Base-by-base conservation (phyloP, 2,797 vertebrate species). In the Acomys russatus region DNA sequence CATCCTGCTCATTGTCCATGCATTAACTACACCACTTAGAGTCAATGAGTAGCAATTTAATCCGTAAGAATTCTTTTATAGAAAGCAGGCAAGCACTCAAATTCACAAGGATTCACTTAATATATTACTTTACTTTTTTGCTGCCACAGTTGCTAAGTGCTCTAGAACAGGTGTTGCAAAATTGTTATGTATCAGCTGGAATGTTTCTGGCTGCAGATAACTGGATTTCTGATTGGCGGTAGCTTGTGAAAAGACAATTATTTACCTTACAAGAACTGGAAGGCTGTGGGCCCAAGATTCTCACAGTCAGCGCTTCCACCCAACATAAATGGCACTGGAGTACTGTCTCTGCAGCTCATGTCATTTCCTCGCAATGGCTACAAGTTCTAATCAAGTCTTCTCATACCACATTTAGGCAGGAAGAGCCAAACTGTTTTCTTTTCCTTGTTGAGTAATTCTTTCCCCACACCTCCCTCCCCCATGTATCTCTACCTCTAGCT, bases 61-160 rank as follows among this genome's bases (percentile, higher is more conserved):
- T 38, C 33, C 80, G 25, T 66, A 38, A 30, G 10, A 76, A 64
- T 85, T 77, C 59, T 66, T 86, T 93, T 49, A 14, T 10, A 94
- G 80, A 94, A 94, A 11, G 12, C 25, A 88, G 35, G 64, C 23
- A 89, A 90, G 68, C n/a, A 51, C 85, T 9, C 66, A 97, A 59
- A 74, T 28, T 76, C 30, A 66, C 59, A 83, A 89, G 28, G 71
- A 38, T 94, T 96, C 23, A 78, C 49, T 87, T 80, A 25, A 91
- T 54, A 84, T 25, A 56, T 6, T 10, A 25, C 59, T 79, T 79
- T 30, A 77, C 3, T 35, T 61, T 90, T 61, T 77, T 63, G 73
- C 35, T 77, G 51, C 30, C 35, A 70, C 20, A 76, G 79, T 14
- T n/a, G 25, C 1, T 18, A 86, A 35, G 23, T 54, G 17, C 38